Percentiles rank a stretch among this genome's conserved stretches.
These are phyloP conservation scores for Thyatira batis DNA, from an alignment of 2,888 invertebrate species.

Conservation along the genomic window DNA sequence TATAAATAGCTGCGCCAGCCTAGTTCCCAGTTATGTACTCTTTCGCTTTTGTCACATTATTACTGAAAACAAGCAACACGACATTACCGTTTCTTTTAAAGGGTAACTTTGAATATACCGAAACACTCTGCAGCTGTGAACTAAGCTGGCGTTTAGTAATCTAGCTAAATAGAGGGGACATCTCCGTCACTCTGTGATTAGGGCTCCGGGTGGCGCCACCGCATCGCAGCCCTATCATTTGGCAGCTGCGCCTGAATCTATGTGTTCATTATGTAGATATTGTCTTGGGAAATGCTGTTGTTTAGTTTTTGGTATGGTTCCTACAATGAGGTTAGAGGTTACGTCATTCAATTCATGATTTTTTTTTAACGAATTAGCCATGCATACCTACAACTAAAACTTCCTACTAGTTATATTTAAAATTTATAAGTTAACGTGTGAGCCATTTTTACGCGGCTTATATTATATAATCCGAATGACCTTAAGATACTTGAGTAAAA, in stretches of 20 bases:
- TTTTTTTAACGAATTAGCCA: no score
- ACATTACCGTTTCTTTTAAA: background rate
- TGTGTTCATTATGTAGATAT: conserved; percentile 20
- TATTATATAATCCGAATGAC: no score
- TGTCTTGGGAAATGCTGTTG: conserved; percentile 3
- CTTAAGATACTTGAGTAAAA: background rate
- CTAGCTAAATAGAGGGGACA: conserved; percentile 41
- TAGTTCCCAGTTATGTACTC: no score
- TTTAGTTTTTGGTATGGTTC: background rate
- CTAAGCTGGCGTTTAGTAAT: conserved; percentile 34
- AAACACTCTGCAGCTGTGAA: conserved; percentile 3
- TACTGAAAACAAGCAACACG: no score
- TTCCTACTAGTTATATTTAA: no score
- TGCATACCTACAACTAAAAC: no score
- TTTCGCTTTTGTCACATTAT: no score
- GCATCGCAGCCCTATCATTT: conserved; percentile 47
- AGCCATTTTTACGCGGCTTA: no score
- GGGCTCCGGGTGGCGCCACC: conserved; percentile 45
- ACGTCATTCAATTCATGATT: no score
- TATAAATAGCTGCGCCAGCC: no score
- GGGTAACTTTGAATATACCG: background rate
- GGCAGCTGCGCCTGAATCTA: conserved; percentile 24
- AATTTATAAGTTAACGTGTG: no score
- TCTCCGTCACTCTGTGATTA: conserved; percentile 51
- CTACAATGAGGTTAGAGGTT: no score